These are phyloP conservation scores for Noctua janthe DNA, from an alignment of 2,888 invertebrate species.

Conservation along the genomic window DNA sequence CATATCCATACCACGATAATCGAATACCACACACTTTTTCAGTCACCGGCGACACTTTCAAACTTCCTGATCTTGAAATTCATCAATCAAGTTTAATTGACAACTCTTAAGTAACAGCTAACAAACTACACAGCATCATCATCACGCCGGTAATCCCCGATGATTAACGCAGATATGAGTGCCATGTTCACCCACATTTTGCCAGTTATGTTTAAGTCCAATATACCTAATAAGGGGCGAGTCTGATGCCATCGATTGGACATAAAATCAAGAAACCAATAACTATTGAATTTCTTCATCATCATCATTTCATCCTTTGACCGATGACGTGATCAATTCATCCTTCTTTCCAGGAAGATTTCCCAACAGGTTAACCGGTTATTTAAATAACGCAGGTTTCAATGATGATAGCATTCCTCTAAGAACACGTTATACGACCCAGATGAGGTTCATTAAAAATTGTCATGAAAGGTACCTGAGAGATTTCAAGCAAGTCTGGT, in stretches of 20 bases:
- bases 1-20: not conserved
- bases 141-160: no score
- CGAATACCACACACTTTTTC: not conserved
- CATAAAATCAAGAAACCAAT: no score
- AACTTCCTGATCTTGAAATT: not conserved
- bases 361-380: no score
- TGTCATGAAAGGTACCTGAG: not conserved
- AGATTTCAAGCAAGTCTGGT: not conserved
- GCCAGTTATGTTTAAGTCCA: not conserved
- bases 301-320: no score
- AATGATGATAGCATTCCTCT: no score
- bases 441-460: not conserved
- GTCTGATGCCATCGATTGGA: not conserved
- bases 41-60: not conserved
- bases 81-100: not conserved
- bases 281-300: not conserved
- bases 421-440: no score
- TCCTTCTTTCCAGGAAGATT: not conserved
- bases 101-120: not conserved
- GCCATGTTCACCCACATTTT: no score
- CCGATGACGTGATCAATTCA: no score
- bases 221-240: no score
- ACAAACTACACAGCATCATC: not conserved
- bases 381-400: not conserved
- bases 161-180: no score